Evolutionary conservation across 2,113 vertebrate species (phyloP).

Genomic region (Cathartes aura): DNA sequence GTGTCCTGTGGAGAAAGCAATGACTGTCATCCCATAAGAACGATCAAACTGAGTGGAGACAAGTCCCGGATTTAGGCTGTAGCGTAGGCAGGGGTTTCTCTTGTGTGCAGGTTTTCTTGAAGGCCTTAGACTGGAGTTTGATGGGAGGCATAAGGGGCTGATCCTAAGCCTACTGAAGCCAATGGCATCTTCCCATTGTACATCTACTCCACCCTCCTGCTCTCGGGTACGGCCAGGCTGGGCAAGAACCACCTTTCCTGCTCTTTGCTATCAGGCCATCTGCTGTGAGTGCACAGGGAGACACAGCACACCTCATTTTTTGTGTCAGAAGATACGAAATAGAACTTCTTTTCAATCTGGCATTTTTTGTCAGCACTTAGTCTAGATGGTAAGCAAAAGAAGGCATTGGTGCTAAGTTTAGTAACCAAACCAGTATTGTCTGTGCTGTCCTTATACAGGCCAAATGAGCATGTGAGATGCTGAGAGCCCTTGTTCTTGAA

Average conservation of each 20-base stretch:
- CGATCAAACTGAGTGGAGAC: slow-evolving; percentile 26
- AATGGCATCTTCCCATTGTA: background rate
- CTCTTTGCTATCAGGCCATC: background rate
- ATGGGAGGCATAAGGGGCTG: background rate
- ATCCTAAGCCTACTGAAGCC: background rate
- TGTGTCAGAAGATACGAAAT: background rate
- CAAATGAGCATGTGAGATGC: background rate
- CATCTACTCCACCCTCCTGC: background rate
- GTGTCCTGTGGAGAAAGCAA: slow-evolving; percentile 52
- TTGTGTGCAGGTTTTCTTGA: background rate
- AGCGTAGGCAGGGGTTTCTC: background rate
- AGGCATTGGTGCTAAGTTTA: background rate
- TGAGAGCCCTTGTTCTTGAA: background rate
- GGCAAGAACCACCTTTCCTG: background rate
- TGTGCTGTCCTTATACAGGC: background rate
- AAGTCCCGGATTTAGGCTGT: slow-evolving; percentile 10
- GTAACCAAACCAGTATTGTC: background rate
- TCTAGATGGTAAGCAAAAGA: background rate
- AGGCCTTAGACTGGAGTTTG: background rate
- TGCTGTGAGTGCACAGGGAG: background rate
- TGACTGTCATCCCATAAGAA: slow-evolving; percentile 1
- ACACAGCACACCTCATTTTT: background rate
- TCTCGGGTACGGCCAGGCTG: background rate
- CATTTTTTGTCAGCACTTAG: background rate
- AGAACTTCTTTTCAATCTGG: background rate